Evolutionary conservation across 2,888 invertebrate genomes (phyloP), one percentile per base, ranked within the genome.

Genomic region (Eristalis tenax): DNA sequence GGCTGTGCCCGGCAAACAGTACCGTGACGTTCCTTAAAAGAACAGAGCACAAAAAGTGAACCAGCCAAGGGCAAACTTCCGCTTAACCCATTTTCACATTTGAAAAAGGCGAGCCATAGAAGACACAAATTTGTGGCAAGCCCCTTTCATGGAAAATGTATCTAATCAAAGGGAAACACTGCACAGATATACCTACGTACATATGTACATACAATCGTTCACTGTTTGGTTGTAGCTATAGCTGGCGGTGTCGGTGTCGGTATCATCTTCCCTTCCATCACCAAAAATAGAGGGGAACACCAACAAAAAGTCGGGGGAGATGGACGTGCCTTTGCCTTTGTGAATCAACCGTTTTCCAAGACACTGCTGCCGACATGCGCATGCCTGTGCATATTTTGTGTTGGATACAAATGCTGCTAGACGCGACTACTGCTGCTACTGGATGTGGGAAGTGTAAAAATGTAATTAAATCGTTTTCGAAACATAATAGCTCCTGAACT

Each of bases 41-140:
- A 38, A 23, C 77, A 59, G 56, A 38, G 23, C 77, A 74, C 18
- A 50, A 50, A 50, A 50, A 50, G 50, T 18, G 50, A 50, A 18
- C 50, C n/a, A 50, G 50, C 77, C 82, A 86, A 86, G 85, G 85
- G 82, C 73, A 86, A 82, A 74, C 85, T 86, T 86, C 85, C 85
- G 82, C 32, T 82, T 78, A 86, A 43, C 82, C 64, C 64, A 78
- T 70, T 70, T 70, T 75, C 43, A 50, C n/a, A 43, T 65, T 78
- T 61, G 18, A 18, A 73, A 59, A 69, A 71, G 75, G 71, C 75
- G 38, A 66, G 65, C 57, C 70, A 28, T 56, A 50, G 40, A 32
- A 57, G 40, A 65, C 32, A 77, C 50, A 77, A n/a, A n/a, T 22
- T 63, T 2, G 26, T 43, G 80, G 74, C 83, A 84, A 84, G 80